These are phyloP conservation scores for Lasioglossum leucozonium DNA, from an alignment of 2,888 invertebrate species.

Conservation along the genomic window DNA sequence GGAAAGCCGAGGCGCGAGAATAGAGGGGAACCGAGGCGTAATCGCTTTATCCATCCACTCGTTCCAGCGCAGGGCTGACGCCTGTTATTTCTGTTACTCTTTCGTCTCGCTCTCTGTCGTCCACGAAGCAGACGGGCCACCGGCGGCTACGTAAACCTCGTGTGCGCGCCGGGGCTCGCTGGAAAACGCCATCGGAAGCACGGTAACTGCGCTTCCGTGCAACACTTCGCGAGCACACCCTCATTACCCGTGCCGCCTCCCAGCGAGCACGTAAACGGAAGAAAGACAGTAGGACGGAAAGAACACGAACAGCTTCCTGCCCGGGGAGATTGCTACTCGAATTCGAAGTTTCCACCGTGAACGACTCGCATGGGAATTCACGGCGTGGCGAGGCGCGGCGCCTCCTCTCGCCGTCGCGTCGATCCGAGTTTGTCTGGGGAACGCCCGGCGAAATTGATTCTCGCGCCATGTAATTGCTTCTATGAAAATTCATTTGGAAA, in stretches of 20 bases:
- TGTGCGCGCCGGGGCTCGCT: constrained; percentile 34
- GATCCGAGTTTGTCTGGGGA: not conserved
- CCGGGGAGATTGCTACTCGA: constrained; percentile 7
- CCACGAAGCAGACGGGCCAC: not conserved
- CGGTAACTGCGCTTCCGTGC: constrained; percentile 64
- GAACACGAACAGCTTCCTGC: constrained; percentile 14
- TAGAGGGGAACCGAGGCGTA: constrained; percentile 18
- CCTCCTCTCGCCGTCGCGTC: too few relatives aligned
- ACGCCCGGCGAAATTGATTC: not conserved
- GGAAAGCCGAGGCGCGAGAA: constrained; percentile 11
- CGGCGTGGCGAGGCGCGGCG: too few relatives aligned
- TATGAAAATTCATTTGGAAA: not conserved
- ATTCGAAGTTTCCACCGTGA: constrained; percentile 19
- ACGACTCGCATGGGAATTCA: not conserved
- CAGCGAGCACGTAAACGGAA: constrained; percentile 31
- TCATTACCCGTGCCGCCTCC: constrained; percentile 36
- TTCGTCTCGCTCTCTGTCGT: not conserved
- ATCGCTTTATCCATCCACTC: constrained; percentile 54
- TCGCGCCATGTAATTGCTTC: not conserved
- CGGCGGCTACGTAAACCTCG: constrained; percentile 19
- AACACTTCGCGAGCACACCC: constrained; percentile 39
- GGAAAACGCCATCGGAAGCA: constrained; percentile 60
- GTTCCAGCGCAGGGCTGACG: constrained; percentile 33
- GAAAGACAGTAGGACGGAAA: constrained; percentile 7
- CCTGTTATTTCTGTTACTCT: constrained; percentile 2